phyloP scores from a whole-genome alignment of 2,888 invertebrate genomes.

The Octonoba sinensis region DNA sequence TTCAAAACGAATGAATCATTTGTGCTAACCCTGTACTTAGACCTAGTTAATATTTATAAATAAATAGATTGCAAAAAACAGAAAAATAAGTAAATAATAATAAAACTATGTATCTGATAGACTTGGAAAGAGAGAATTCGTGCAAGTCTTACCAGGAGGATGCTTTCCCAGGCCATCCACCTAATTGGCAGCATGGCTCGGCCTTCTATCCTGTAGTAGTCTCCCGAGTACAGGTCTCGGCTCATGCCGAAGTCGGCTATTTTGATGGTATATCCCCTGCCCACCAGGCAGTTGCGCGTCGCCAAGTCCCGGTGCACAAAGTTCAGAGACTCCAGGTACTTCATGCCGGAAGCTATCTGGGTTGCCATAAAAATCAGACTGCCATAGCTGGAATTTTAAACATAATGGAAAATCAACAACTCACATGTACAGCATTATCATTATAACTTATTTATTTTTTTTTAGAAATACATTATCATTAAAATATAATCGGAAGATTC shows the following conservation, averaged over 20 bases:
- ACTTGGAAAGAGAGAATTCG: not conserved
- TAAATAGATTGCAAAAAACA: too few species aligned
- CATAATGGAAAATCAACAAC: constrained; percentile 20
- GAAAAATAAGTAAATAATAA: too few species aligned
- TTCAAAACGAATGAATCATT: too few species aligned
- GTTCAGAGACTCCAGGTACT: constrained; percentile 87
- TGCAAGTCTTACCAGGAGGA: constrained; percentile 77
- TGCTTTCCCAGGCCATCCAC: constrained; percentile 92
- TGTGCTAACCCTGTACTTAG: too few species aligned
- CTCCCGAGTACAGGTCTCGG: constrained; percentile 82
- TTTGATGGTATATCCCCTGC: constrained; percentile 82
- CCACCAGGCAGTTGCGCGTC: constrained; percentile 87
- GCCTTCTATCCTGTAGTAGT: constrained; percentile 87
- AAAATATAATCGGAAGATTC: too few species aligned
- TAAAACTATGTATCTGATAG: too few species aligned
- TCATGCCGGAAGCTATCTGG: constrained; percentile 91
- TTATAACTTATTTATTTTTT: not conserved
- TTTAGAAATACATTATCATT: too few species aligned
- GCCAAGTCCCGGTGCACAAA: constrained; percentile 92
- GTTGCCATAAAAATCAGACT: constrained; percentile 85
- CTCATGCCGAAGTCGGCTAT: constrained; percentile 88
- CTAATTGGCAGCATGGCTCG: constrained; percentile 86
- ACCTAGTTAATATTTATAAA: too few species aligned
- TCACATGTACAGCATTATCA: not conserved
- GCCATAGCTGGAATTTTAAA: constrained; percentile 79